phyloP scores from a whole-genome alignment of 2,113 vertebrate species.

The Chaetops frenatus region DNA sequence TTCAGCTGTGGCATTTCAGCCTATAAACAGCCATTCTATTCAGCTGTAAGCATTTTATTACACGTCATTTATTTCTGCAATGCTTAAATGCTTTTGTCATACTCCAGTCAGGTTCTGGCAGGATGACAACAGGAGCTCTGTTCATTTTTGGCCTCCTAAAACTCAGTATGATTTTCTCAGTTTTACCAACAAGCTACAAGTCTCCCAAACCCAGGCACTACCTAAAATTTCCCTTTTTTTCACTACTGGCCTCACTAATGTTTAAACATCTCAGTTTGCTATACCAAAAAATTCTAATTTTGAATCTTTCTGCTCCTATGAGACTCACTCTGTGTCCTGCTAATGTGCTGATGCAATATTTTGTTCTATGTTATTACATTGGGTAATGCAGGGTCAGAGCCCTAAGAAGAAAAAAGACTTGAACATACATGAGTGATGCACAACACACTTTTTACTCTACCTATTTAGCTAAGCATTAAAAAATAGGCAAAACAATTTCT shows the following conservation, averaged over 20 bases:
- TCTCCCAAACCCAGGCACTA: not conserved
- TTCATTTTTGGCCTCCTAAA: not conserved
- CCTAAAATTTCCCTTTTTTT: not conserved
- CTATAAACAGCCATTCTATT: not conserved
- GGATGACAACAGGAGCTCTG: not conserved
- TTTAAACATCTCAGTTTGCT: not conserved
- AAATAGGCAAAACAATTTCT: not conserved
- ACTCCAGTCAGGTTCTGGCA: not conserved
- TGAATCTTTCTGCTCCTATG: not conserved
- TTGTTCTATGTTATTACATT: not conserved
- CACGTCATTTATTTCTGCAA: not conserved
- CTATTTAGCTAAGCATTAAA: not conserved
- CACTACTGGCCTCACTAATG: not conserved
- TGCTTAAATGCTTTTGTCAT: not conserved
- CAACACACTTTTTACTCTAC: not conserved
- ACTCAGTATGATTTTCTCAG: not conserved
- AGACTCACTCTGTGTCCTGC: not conserved
- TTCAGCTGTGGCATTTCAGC: not conserved
- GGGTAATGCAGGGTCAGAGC: not conserved
- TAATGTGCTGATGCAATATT: not conserved
- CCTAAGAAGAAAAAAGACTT: not conserved
- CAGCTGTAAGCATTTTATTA: not conserved
- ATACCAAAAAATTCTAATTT: not conserved
- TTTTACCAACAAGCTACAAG: not conserved
- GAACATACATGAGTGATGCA: not conserved